A percentile compares a stretch with the other conserved stretches of the same genome.
Conservation (phyloP, 2,888 invertebrate species). For the Dryococelus australis region DNA sequence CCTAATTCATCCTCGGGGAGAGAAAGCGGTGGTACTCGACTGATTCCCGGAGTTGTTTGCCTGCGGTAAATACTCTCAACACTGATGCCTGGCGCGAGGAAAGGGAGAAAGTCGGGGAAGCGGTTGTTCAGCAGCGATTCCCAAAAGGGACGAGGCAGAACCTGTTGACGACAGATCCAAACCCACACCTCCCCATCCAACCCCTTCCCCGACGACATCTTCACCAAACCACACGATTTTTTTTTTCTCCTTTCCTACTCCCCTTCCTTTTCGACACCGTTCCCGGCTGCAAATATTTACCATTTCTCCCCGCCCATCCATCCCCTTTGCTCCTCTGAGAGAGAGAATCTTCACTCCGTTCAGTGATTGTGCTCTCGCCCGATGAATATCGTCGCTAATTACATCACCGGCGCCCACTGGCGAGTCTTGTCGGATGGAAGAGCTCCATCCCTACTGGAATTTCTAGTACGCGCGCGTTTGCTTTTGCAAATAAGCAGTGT, state of each 20-base stretch:
- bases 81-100: neutral
- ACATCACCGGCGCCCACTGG: neutral
- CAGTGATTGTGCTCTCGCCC: neutral
- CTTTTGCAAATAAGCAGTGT: too few species aligned
- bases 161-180: conserved; percentile 11
- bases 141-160: neutral
- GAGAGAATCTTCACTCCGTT: neutral
- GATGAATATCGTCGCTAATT: neutral
- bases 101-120: neutral
- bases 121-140: neutral
- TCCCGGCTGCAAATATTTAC: neutral
- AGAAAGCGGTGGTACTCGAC: neutral
- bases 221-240: neutral
- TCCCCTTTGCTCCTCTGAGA: neutral
- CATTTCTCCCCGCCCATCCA: neutral
- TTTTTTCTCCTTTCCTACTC: neutral
- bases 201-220: neutral
- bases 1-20: neutral
- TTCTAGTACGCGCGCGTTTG: neutral
- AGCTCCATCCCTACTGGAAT: too few species aligned
- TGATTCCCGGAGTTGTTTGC: neutral
- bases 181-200: neutral
- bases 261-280: conserved; percentile 2
- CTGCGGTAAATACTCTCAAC: neutral
- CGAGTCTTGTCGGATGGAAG: too few species aligned